A percentile compares a stretch with the other conserved stretches of the same genome.
phyloP scores from a whole-genome alignment of 2,797 vertebrate species.

The Rhinella marina region DNA sequence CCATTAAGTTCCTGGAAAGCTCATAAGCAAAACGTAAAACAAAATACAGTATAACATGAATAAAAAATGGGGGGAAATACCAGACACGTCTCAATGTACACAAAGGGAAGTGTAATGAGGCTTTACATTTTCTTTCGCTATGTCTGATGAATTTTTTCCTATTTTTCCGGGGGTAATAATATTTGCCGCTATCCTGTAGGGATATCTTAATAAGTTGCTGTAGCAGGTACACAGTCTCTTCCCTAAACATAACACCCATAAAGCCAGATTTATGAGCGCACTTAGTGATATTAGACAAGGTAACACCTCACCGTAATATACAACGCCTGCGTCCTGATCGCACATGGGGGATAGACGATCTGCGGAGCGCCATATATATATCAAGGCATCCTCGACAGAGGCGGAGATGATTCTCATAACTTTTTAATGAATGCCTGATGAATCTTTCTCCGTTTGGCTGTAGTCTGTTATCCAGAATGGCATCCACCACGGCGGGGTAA shows the following conservation, averaged over 20 bases:
- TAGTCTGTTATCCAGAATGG: constrained; percentile 16
- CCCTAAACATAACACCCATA: constrained; percentile 41
- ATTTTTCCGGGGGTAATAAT: constrained; percentile 7
- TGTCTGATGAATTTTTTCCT: not conserved
- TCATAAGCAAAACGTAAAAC: not conserved
- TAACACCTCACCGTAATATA: constrained; percentile 49
- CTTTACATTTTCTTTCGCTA: not conserved
- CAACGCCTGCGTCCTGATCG: not conserved
- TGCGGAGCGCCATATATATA: constrained; percentile 50
- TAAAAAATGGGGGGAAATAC: not conserved
- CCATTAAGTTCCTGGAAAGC: not conserved
- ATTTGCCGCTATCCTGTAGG: constrained; percentile 6
- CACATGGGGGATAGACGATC: constrained; percentile 40
- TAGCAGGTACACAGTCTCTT: constrained; percentile 22
- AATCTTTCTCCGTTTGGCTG: constrained; percentile 35
- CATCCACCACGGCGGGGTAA: constrained; percentile 32
- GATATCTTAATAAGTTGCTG: constrained; percentile 30
- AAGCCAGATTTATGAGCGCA: constrained; percentile 29
- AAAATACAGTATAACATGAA: not conserved
- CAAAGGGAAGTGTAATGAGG: not conserved
- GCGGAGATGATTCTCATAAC: constrained; percentile 52
- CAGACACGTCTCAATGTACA: not conserved
- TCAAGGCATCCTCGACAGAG: constrained; percentile 46
- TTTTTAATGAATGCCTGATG: constrained; percentile 63
- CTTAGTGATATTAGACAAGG: constrained; percentile 31